A percentile compares a stretch with the other conserved stretches of the same genome.
These are phyloP conservation scores for Solen grandis DNA, from an alignment of 1,140 invertebrate species.

Conservation along the genomic window DNA sequence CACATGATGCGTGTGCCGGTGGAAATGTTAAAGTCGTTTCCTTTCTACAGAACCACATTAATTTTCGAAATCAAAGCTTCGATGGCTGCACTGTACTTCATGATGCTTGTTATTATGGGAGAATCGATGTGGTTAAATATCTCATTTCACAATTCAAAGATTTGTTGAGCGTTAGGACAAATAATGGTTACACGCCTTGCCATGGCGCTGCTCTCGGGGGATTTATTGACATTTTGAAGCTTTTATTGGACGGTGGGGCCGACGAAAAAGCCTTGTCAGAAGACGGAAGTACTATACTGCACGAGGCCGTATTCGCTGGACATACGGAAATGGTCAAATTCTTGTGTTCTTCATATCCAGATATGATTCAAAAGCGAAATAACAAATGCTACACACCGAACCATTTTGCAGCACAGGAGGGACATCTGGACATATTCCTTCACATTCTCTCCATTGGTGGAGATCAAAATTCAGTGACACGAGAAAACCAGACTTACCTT, in stretches of 20 bases:
- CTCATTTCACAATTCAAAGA: neutral
- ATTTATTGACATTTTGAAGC: conserved; percentile 21
- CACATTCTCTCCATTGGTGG: neutral
- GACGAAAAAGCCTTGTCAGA: neutral
- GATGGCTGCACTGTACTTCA: conserved; percentile 46
- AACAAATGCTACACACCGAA: conserved; percentile 5
- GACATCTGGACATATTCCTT: conserved; percentile 17
- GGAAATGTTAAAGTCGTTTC: conserved; percentile 16
- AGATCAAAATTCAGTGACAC: neutral
- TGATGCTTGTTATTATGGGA: conserved; percentile 37
- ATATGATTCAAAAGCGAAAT: conserved; percentile 10
- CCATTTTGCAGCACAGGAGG: conserved; percentile 50
- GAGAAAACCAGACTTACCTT: conserved; percentile 30
- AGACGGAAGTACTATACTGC: conserved; percentile 30
- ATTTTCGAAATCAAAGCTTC: neutral
- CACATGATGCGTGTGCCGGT: conserved; percentile 40
- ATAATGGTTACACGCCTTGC: conserved; percentile 8
- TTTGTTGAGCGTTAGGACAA: conserved; percentile 3
- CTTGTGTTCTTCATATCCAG: conserved; percentile 7
- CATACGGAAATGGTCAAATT: conserved; percentile 14
- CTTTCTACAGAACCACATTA: conserved; percentile 15
- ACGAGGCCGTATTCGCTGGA: conserved; percentile 30
- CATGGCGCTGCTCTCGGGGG: conserved; percentile 37
- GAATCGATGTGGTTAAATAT: conserved; percentile 26
- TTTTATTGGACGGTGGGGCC: neutral